Base-by-base conservation (phyloP, 2,113 vertebrate genomes). In the Ornithorhynchus anatinus region DNA sequence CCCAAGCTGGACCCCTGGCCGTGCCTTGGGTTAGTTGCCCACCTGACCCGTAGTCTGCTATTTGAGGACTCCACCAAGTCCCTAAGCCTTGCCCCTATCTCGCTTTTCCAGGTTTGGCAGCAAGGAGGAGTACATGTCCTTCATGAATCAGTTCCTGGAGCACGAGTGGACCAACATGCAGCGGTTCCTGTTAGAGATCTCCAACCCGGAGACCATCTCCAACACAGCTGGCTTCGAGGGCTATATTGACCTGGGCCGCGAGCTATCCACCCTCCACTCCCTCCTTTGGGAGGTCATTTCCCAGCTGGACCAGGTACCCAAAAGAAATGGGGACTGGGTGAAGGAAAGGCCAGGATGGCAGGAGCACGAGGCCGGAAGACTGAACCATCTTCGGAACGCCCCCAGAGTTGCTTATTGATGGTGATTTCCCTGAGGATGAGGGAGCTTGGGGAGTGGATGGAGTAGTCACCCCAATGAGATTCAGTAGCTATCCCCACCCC, bases 41-140 rank as follows among this genome's bases (percentile, higher is more conserved):
- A 11, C 10, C 5, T 10, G 48, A 6, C 0, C 1, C 19, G 66
- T n/a, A n/a, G n/a, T n/a, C n/a, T n/a, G n/a, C n/a, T n/a, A n/a
- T n/a, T n/a, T n/a, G 37, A 20, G 20, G 16, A 17, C 56, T 10
- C 23, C 20, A 10, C 22, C 47, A 9, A 17, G 2, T 33, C 25
- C 3, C 6, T 7, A 32, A 2, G 43, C 38, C 44, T 1, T 1
- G 12, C 7, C 48, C 37, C n/a, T 23, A n/a, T 31, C 11, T 8
- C 8, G 14, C 13, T 1, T 58, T n/a, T 11, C 27, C 48, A 99
- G 97, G 89, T 99, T 99, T 63, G 97, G 96, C 47, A 99, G 96
- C 92, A 98, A 99, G 77, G 97, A 99, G 58, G 97, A 98, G 45
- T 98, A 99, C 91, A 98, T 99, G 97, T 98, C 97, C 13, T 99